Base-by-base conservation (phyloP, 2,888 invertebrate species). In the Epinotia brunnichana region DNA sequence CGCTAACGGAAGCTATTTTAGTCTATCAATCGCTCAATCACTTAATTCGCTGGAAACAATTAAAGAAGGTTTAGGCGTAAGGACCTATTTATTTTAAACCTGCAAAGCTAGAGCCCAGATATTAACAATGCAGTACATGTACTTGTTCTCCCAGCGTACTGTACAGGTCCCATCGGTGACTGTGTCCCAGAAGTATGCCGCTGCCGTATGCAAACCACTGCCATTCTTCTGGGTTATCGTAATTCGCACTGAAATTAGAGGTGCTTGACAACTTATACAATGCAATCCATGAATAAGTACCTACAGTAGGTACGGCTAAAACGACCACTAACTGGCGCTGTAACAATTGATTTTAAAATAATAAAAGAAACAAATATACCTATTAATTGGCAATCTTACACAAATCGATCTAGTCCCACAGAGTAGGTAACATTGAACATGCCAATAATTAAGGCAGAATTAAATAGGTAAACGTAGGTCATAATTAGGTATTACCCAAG, bases 171-270 rank as follows among this genome's bases (percentile, higher is more conserved):
- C 95, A 87, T 97, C 97, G 0, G 97, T 96, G 13, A 94, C 92
- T 73, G 95, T 96, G 86, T 97, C 97, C 97, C 97, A 97, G 85
- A 94, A 97, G 83, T 97, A 97, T 2, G 96, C 96, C 76, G 96
- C 96, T 2, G 97, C 96, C 4, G 97, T 96, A 85, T 97, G 97
- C 53, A 97, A 90, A 0, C 97, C 97, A 0, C 97, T 95, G 17
- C 97, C 97, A 81, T 96, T 96, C 88, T 96, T 97, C 90, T 97
- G 97, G 90, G 97, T 97, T 75, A 97, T 96, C 17, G 96, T 96
- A 83, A 97, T 96, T 57, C 96, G 96, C 78, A 97, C 97, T 85
- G 96, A 59, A 77, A 81, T 70, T n/a, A 44, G 15, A 44, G 44
- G 15, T 44, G 44, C 7, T n/a, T 48, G 48, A 48, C 44, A n/a